Percentiles rank a stretch among this genome's conserved stretches.
These are phyloP conservation scores for Escarpia spicata DNA, from an alignment of 2,888 invertebrate species.

Conservation along the genomic window DNA sequence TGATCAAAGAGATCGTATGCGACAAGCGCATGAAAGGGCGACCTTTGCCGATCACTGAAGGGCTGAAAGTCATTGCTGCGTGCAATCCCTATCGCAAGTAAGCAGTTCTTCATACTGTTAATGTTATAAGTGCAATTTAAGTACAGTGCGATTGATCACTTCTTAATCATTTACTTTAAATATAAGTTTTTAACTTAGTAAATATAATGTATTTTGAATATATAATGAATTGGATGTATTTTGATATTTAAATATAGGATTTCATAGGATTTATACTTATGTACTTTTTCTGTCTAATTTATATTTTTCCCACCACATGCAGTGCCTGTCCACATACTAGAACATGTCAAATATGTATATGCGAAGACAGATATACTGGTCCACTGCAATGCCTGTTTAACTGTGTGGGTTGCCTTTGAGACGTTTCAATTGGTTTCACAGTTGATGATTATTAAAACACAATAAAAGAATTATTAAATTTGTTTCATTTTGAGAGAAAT, in stretches of 20 bases:
- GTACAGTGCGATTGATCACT: too few relatives aligned
- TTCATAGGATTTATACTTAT: neutral
- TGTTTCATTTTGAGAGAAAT: neutral
- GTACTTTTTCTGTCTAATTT: conserved; percentile 8
- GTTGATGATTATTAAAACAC: too few relatives aligned
- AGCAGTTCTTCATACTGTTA: neutral
- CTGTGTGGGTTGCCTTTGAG: too few relatives aligned
- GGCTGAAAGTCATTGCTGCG: conserved; percentile 58
- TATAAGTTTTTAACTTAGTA: too few relatives aligned
- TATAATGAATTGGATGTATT: too few relatives aligned
- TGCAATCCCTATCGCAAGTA: conserved; percentile 63
- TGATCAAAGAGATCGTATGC: conserved; percentile 61
- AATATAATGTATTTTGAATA: neutral
- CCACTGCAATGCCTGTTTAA: neutral
- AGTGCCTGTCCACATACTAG: too few relatives aligned
- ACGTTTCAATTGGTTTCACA: too few relatives aligned
- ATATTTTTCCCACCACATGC: neutral
- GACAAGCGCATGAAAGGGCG: conserved; percentile 54
- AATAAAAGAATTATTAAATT: neutral
- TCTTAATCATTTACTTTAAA: too few relatives aligned
- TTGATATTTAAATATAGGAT: too few relatives aligned
- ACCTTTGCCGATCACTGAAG: conserved; percentile 44
- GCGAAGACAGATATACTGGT: neutral
- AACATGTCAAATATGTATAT: neutral
- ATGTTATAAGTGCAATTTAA: neutral